Evolutionary conservation across 2,113 vertebrate genomes (phyloP).

Genomic region (Bujurquina vittata): DNA sequence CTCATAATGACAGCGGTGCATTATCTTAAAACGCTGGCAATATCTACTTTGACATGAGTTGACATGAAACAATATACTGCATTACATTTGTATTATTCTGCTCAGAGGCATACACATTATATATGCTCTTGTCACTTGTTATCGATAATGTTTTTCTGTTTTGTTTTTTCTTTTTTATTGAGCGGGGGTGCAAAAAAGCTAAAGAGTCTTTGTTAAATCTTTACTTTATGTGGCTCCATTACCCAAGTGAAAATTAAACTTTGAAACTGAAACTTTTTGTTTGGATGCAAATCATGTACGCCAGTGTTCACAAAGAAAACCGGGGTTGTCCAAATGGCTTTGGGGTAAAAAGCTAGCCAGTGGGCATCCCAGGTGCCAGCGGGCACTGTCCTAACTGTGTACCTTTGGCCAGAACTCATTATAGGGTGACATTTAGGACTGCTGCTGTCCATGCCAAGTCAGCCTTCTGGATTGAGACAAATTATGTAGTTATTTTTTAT

Average conservation of each 20-base stretch:
- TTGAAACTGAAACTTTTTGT: conserved; percentile 69
- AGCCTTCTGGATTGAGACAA: conserved; percentile 82
- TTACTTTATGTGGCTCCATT: not conserved
- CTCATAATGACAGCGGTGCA: not conserved
- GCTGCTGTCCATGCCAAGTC: conserved; percentile 81
- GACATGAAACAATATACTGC: not conserved
- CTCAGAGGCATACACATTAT: not conserved
- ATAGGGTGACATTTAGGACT: conserved; percentile 83
- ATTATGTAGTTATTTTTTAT: conserved; percentile 82
- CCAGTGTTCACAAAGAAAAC: conserved; percentile 68
- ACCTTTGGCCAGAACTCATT: conserved; percentile 82
- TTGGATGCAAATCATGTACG: conserved; percentile 69
- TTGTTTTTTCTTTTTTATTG: too few species aligned
- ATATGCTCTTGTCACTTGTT: not conserved
- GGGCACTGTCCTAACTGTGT: conserved; percentile 77
- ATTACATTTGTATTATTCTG: not conserved
- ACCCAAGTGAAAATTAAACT: conserved; percentile 39
- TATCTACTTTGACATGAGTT: not conserved
- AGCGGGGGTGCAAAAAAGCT: not conserved
- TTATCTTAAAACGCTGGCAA: conserved; percentile 2
- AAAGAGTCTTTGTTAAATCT: not conserved
- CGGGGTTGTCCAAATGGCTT: conserved; percentile 76
- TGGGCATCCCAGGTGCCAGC: conserved; percentile 81
- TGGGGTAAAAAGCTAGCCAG: conserved; percentile 78
- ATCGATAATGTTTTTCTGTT: not conserved